Evolutionary conservation across 2,113 vertebrate species (phyloP).

Genomic region (Petaurus breviceps): DNA sequence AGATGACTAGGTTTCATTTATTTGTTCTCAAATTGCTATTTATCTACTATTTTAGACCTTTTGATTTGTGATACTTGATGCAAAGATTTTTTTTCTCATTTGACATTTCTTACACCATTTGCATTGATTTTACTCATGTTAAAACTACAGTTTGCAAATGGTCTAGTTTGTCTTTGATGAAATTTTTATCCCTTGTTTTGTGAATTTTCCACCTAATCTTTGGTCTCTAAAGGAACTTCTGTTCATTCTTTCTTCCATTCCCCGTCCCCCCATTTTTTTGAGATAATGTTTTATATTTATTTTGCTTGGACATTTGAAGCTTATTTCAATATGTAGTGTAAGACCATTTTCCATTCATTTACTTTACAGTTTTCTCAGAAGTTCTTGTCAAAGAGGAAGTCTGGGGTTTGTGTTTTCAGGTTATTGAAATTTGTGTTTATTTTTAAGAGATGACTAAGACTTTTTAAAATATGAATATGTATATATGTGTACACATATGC

Average conservation of each 20-base stretch:
- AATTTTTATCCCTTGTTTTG: not conserved
- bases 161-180: not conserved
- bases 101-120: not conserved
- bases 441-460: not conserved
- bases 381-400: not conserved
- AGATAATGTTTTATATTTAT: not conserved
- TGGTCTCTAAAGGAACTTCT: not conserved
- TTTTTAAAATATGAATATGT: too few relatives aligned
- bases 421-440: not conserved
- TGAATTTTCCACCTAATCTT: not conserved
- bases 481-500: too few relatives aligned
- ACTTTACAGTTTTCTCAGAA: not conserved
- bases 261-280: not conserved
- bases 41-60: not conserved
- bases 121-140: not conserved
- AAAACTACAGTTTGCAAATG: not conserved
- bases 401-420: too few relatives aligned
- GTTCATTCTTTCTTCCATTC: not conserved
- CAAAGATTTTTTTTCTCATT: not conserved
- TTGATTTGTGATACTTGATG: not conserved
- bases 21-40: not conserved
- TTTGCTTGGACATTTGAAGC: not conserved
- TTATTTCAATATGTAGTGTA: not conserved
- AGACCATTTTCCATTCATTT: not conserved
- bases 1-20: not conserved